These are phyloP conservation scores for Cordylochernes scorpioides DNA, from an alignment of 2,888 invertebrate genomes.

Conservation along the genomic window DNA sequence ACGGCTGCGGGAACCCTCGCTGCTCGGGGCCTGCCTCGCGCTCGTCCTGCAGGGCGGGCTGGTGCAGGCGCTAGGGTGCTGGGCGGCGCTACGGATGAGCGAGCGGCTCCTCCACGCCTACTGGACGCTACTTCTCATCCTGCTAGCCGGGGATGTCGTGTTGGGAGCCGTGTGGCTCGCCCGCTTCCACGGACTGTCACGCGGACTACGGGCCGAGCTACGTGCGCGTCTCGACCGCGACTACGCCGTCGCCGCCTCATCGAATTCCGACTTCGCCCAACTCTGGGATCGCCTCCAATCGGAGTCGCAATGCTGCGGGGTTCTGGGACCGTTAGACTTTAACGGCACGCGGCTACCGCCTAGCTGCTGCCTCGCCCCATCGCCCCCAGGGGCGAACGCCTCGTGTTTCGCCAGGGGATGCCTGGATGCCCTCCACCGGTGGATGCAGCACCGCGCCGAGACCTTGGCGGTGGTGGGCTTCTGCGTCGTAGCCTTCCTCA, in stretches of 20 bases:
- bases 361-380: conserved; percentile 14
- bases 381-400: too few species aligned
- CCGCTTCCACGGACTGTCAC: conserved; percentile 42
- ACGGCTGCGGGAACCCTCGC: conserved; percentile 39
- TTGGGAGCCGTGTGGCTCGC: conserved; percentile 63
- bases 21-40: conserved; percentile 57
- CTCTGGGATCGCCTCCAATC: conserved; percentile 30
- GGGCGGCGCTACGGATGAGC: conserved; percentile 49
- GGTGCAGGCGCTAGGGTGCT: conserved; percentile 35
- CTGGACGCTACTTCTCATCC: conserved; percentile 46
- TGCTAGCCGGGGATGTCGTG: conserved; percentile 54
- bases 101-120: conserved; percentile 54
- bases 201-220: conserved; percentile 40
- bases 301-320: conserved; percentile 40
- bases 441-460: conserved; percentile 51
- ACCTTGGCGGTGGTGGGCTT: conserved; percentile 47
- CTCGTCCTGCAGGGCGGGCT: conserved; percentile 34
- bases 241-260: conserved; percentile 40
- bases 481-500: conserved; percentile 63
- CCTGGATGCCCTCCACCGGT: conserved; percentile 40
- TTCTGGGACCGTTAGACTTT: conserved; percentile 31
- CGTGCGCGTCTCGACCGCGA: conserved; percentile 34
- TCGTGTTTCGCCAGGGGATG: conserved; percentile 29
- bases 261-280: conserved; percentile 32
- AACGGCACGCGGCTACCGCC: conserved; percentile 13